Evolutionary conservation across 1,140 invertebrate genomes (phyloP).

Genomic region (Chrysomallon squamiferum): DNA sequence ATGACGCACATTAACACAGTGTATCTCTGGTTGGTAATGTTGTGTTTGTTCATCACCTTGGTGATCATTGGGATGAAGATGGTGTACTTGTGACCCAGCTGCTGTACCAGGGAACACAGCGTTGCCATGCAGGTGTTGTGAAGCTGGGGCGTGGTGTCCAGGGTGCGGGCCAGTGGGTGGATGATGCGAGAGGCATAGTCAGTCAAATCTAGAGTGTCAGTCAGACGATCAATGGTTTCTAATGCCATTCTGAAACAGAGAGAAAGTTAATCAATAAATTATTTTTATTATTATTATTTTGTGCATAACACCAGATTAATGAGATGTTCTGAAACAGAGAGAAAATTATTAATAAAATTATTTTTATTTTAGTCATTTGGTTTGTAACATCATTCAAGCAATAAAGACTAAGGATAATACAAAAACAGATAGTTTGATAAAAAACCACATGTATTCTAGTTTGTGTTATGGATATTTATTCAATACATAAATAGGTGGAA

Average conservation of each 20-base stretch:
- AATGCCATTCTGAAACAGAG: constrained; percentile 72
- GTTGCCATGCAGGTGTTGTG: constrained; percentile 86
- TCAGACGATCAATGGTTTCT: constrained; percentile 91
- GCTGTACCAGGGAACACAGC: constrained; percentile 83
- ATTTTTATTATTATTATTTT: too few species aligned
- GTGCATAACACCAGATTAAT: too few species aligned
- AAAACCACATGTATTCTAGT: too few species aligned
- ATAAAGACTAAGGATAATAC: too few species aligned
- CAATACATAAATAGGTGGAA: too few species aligned
- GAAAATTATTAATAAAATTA: background rate
- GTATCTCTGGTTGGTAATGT: constrained; percentile 81
- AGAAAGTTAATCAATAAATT: too few species aligned
- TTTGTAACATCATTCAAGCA: too few species aligned
- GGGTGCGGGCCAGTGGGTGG: constrained; percentile 83
- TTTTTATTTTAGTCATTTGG: too few species aligned
- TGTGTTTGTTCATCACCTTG: constrained; percentile 82
- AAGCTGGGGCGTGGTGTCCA: constrained; percentile 83
- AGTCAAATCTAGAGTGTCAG: constrained; percentile 87
- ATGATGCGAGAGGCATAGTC: constrained; percentile 92
- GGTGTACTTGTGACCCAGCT: constrained; percentile 87
- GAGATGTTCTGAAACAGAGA: too few species aligned
- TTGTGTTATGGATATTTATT: too few species aligned
- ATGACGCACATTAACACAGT: constrained; percentile 70
- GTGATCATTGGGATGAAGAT: constrained; percentile 93
- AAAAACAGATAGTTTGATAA: too few species aligned